Evolutionary conservation across 2,888 invertebrate species (phyloP).

Genomic region (Gisinianus flammeolus): DNA sequence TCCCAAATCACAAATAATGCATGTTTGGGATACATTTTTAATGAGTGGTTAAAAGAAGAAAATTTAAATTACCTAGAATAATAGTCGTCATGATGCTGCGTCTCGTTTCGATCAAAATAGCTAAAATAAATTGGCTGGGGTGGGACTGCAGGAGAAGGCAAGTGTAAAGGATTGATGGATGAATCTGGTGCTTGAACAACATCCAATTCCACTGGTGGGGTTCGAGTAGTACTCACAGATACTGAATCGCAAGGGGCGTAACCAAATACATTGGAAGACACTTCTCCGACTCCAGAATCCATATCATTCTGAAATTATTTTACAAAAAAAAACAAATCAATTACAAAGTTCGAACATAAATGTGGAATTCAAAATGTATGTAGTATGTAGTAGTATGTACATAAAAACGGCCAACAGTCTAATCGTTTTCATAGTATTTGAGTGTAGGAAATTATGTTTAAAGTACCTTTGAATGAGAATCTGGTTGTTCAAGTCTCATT

Average conservation of each 20-base stretch:
- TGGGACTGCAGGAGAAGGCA: conserved; percentile 57
- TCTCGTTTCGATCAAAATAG: conserved; percentile 57
- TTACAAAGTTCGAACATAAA: no score
- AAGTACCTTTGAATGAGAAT: conserved; percentile 57
- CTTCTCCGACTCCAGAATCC: conserved; percentile 49
- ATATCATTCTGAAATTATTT: conserved; percentile 53
- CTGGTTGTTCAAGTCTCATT: conserved; percentile 54
- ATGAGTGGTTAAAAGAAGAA: not conserved
- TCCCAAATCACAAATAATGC: not conserved
- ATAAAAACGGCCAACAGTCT: no score
- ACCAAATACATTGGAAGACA: conserved; percentile 57
- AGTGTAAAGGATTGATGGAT: conserved; percentile 57
- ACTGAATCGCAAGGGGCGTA: conserved; percentile 54
- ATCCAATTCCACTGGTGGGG: conserved; percentile 57
- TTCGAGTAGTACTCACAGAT: conserved; percentile 53
- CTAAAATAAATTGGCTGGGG: conserved; percentile 55
- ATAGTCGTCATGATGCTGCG: conserved; percentile 55
- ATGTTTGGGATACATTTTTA: not conserved
- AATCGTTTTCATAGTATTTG: no score
- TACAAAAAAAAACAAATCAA: no score
- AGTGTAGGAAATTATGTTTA: no score
- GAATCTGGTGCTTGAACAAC: conserved; percentile 58
- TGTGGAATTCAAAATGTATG: no score
- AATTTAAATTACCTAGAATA: conserved; percentile 46
- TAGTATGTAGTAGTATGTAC: no score